A percentile compares a stretch with the other conserved stretches of the same genome.
phyloP scores from a whole-genome alignment of 2,797 vertebrate genomes.

The Hypotaenidia okinawae region DNA sequence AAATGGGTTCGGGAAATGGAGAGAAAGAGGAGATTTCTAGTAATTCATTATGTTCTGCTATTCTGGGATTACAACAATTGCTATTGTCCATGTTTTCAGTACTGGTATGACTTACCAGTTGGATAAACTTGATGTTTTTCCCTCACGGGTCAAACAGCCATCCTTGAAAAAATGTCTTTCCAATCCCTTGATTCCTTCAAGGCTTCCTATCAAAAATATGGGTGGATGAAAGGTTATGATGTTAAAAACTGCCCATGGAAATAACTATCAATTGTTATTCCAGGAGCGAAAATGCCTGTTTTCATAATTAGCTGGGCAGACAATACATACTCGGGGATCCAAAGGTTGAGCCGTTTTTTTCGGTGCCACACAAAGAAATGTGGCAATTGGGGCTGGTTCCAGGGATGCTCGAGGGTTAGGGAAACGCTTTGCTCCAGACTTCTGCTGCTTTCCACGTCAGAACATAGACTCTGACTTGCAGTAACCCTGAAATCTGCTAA shows the following conservation, averaged over 20 bases:
- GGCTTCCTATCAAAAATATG: neutral
- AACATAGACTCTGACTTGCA: neutral
- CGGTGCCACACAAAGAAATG: neutral
- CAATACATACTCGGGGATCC: neutral
- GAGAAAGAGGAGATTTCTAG: neutral
- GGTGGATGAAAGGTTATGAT: neutral
- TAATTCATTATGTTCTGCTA: neutral
- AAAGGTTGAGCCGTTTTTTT: neutral
- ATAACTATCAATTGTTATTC: neutral
- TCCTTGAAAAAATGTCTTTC: neutral
- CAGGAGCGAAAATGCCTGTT: neutral
- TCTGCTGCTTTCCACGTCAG: neutral
- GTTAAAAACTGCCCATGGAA: neutral
- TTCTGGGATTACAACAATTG: neutral
- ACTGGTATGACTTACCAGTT: neutral
- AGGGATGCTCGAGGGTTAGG: neutral
- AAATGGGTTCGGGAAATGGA: neutral
- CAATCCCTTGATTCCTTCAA: neutral
- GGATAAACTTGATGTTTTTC: neutral
- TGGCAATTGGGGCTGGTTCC: neutral
- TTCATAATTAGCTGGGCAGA: neutral
- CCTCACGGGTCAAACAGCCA: neutral
- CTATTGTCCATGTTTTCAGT: neutral
- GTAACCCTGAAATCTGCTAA: slow-evolving; percentile 2
- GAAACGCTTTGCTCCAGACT: neutral